Conservation (phyloP, 2,888 invertebrate genomes). For the Leptopilina syphax region DNA sequence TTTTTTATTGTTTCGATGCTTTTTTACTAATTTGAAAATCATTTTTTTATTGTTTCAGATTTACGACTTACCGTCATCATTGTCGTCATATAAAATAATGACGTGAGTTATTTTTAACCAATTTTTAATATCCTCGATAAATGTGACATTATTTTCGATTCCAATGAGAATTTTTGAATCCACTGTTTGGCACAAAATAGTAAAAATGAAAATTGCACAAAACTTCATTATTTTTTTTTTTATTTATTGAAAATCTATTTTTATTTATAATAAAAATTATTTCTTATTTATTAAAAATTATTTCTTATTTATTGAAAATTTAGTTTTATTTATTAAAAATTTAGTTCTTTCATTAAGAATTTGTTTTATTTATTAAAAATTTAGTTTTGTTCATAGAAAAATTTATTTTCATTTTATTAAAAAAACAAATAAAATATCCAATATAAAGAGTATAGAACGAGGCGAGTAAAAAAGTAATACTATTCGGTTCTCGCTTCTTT, state of each 20-base stretch:
- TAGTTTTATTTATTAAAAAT: no score
- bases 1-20: background rate
- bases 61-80: background rate
- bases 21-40: background rate
- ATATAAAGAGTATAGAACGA: background rate
- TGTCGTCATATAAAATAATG: background rate
- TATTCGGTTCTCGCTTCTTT: background rate
- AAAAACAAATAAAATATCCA: background rate
- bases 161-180: background rate
- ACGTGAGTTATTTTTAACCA: constrained; percentile 3
- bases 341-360: no score
- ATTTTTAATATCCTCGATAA: background rate
- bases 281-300: no score
- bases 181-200: background rate
- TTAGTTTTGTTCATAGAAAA: no score
- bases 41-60: background rate
- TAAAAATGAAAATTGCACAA: background rate
- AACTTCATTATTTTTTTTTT: background rate
- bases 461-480: background rate
- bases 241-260: no score
- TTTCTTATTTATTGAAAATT: no score
- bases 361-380: no score
- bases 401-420: no score
- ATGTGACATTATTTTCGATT: background rate
- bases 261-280: no score